Base-by-base conservation (phyloP, 2,888 invertebrate species). In the Pachymerium ferrugineum region DNA sequence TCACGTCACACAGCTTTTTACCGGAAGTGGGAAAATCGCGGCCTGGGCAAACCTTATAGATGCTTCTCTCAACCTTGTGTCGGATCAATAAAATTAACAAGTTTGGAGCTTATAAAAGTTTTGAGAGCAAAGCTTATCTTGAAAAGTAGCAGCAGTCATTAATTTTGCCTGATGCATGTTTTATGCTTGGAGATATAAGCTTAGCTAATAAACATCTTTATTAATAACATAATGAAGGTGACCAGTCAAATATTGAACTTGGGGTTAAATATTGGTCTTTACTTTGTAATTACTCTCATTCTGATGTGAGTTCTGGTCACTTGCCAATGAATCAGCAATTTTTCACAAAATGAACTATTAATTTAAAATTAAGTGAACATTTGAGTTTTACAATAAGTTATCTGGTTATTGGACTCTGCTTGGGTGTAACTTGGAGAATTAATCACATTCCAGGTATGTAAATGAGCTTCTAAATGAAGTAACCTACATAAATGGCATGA, bases 181-280 rank as follows among this genome's bases (percentile, higher is more conserved):
- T n/a, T n/a, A n/a, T n/a, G n/a, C n/a, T n/a, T n/a, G n/a, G n/a
- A n/a, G n/a, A n/a, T n/a, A n/a, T n/a, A n/a, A n/a, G n/a, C n/a
- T n/a, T n/a, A n/a, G n/a, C n/a, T 54, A 54, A 54, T 54, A 54
- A 54, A 54, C 22, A 16, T 54, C 19, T 54, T 54, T 19, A 54
- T 54, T 54, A 54, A 54, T 22, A 54, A 54, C 47, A 54, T 54
- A 54, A 54, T 54, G 47, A 54, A 54, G 47, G 47, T 54, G 47
- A 54, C 47, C 22, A 54, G 47, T 22, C 19, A 54, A 22, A 54
- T 4, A n/a, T 54, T 3, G 47, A 54, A 54, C 47, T 2, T 16
- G 5, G 22, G 19, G 19, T 1, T 22, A 54, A 54, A 54, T 22
- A n/a, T 6, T 22, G 19, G 22, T 22, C 22, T 22, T 54, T 54